These are phyloP conservation scores for Arrhopalites spinosus DNA, from an alignment of 2,888 invertebrate genomes.

Conservation along the genomic window DNA sequence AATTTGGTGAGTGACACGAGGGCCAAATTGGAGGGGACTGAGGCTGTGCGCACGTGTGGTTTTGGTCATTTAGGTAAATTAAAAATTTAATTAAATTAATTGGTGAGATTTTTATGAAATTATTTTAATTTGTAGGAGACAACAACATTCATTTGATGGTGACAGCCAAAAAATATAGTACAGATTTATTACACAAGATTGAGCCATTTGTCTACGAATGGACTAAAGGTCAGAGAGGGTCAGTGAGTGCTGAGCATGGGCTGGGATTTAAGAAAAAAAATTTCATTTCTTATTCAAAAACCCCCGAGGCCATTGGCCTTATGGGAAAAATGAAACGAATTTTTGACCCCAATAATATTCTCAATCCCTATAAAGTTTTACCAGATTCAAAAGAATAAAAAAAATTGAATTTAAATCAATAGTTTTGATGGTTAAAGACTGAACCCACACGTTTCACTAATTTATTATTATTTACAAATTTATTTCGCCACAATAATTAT, in stretches of 20 bases:
- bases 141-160: constrained; percentile 93
- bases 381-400: constrained; percentile 57
- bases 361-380: constrained; percentile 93
- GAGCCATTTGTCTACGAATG: constrained; percentile 90
- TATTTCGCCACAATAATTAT: too few species aligned
- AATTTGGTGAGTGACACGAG: constrained; percentile 75
- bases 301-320: constrained; percentile 70
- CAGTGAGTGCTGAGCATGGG: constrained; percentile 84
- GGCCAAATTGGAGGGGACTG: constrained; percentile 67
- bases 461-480: too few species aligned
- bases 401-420: too few species aligned
- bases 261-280: constrained; percentile 85
- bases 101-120: neutral
- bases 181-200: constrained; percentile 63
- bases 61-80: constrained; percentile 90
- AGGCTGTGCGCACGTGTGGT: constrained; percentile 72
- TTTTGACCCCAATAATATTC: constrained; percentile 89
- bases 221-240: constrained; percentile 77
- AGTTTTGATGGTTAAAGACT: too few species aligned
- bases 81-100: neutral
- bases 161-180: constrained; percentile 64
- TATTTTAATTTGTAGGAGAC: constrained; percentile 68
- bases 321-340: constrained; percentile 81
- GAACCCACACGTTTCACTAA: too few species aligned
- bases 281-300: constrained; percentile 78